These are phyloP conservation scores for Limonius californicus DNA, from an alignment of 1,140 invertebrate genomes.

Conservation along the genomic window DNA sequence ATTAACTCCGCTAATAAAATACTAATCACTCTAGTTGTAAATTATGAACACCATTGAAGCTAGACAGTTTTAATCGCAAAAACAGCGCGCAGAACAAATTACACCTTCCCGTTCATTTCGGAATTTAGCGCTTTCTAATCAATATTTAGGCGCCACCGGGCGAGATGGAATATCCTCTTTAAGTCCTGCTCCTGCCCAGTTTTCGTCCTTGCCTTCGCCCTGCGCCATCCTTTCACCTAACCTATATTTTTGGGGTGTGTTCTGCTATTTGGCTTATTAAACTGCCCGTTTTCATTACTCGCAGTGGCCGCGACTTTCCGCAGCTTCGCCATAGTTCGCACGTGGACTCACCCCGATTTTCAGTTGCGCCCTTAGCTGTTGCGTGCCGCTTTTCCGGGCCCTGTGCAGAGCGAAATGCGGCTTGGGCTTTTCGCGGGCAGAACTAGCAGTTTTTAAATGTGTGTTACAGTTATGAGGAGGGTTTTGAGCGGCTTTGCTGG, in stretches of 20 bases:
- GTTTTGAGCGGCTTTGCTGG: slow-evolving; percentile 28
- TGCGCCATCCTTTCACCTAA: slow-evolving; percentile 4
- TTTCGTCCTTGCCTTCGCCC: not conserved
- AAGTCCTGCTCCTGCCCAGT: slow-evolving; percentile 6
- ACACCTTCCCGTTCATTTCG: not conserved
- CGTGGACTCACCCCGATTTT: no score
- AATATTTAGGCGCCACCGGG: slow-evolving; percentile 1
- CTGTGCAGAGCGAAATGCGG: not conserved
- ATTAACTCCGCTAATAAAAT: not conserved
- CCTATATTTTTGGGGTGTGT: slow-evolving; percentile 13
- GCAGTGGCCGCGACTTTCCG: not conserved
- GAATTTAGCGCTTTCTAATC: not conserved
- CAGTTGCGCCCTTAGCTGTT: no score
- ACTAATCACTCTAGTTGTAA: no score
- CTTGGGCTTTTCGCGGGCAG: no score
- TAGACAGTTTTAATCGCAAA: no score
- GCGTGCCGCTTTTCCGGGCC: no score
- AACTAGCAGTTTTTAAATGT: slow-evolving; percentile 18
- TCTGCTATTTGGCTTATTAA: slow-evolving; percentile 2
- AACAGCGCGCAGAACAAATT: no score
- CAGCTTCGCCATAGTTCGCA: not conserved
- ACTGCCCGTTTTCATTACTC: not conserved
- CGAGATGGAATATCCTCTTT: slow-evolving; percentile 9
- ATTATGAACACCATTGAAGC: no score
- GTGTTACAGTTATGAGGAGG: slow-evolving; percentile 21